These are phyloP conservation scores for Quadroppia sp. DNA, from an alignment of 2,888 invertebrate species.

Conservation along the genomic window DNA sequence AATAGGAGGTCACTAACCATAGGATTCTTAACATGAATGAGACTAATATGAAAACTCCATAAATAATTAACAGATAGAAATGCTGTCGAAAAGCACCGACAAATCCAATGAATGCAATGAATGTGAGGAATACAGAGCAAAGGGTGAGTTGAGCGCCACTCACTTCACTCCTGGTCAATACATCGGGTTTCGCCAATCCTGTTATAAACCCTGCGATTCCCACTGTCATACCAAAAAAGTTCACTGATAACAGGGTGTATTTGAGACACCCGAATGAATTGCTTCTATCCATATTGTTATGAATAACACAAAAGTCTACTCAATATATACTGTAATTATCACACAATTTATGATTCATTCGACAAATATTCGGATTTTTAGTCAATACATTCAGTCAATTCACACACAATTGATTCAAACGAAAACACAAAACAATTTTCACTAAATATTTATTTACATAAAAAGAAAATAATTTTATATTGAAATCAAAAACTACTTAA, in stretches of 20 bases:
- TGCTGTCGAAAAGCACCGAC: constrained; percentile 34
- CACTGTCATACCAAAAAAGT: constrained; percentile 18
- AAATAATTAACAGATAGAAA: constrained; percentile 28
- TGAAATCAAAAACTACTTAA: no score
- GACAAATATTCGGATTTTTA: neutral
- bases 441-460: no score
- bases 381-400: neutral
- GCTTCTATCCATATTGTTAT: constrained; percentile 37
- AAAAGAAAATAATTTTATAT: no score
- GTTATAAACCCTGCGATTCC: constrained; percentile 35
- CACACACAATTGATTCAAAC: no score
- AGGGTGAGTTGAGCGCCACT: constrained; percentile 33
- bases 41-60: constrained; percentile 32
- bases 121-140: neutral
- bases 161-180: neutral
- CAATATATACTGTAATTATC: neutral
- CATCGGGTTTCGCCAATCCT: constrained; percentile 20
- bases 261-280: constrained; percentile 38
- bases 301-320: neutral
- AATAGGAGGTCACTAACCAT: constrained; percentile 35
- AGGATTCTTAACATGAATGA: constrained; percentile 34
- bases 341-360: neutral
- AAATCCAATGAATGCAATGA: constrained; percentile 34
- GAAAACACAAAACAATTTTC: no score
- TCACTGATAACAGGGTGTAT: constrained; percentile 31